Base-by-base conservation (phyloP, 2,797 vertebrate genomes). In the Centroberyx gerrardi region DNA sequence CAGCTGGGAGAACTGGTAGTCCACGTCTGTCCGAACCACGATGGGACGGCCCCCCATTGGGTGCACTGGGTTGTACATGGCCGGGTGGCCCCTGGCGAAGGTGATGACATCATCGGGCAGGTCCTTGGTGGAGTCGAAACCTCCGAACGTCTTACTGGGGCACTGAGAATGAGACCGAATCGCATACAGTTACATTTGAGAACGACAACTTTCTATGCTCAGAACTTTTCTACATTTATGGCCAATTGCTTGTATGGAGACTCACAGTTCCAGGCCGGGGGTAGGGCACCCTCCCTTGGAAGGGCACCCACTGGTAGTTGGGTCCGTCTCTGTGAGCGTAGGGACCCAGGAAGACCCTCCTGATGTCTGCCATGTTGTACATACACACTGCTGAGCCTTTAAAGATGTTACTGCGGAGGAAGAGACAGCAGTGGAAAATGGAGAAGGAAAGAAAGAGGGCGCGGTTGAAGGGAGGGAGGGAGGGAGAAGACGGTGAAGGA, bases 101-200 rank as follows among this genome's bases (percentile, higher is more conserved):
- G 97, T 99, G 89, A 99, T 99, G 74, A 99, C 98, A 65, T 99
- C 98, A 88, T 99, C 98, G 0, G 98, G 98, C 48, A 99, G 97
- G 87, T 99, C 98, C 74, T 99, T 99, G 13, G 98, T 99, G 62
- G 98, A 99, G 84, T 99, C 97, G 73, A 99, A 99, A 3, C 98
- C 98, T 68, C 98, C 98, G 72, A 99, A 99, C 1, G 98, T 99
- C 94, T 99, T 99, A 90, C 98, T 99, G 33, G 98, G 98, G 86
- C 98, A 99, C 98, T 99, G 64, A 56, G 54, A 54, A 59, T 4
- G 4, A 64, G 17, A 68, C 3, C n/a, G 6, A 27, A 36, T 8
- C 10, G 1, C 12, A 8, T 42, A 6, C 5, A 28, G 40, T 5
- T 40, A 33, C 15, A 7, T 7, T 33, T 29, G 6, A 33, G 27